Percentiles rank a stretch among this genome's conserved stretches.
Conservation (phyloP, 2,113 vertebrate genomes). For the Meriones unguiculatus region DNA sequence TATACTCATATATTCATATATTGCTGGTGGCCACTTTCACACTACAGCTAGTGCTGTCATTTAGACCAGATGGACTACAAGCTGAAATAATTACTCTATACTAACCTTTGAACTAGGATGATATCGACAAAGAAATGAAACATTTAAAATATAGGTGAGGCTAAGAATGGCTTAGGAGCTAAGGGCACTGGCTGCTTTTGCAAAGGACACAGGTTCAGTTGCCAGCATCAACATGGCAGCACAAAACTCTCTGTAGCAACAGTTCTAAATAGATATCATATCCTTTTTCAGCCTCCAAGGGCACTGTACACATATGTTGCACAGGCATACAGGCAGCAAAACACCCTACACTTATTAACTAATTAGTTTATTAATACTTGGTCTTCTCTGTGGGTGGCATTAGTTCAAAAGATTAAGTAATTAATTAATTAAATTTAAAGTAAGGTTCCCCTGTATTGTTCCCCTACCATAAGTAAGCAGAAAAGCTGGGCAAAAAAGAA, state of each 20-base stretch:
- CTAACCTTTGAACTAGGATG: conserved; percentile 9
- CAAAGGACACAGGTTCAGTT: neutral
- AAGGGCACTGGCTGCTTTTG: neutral
- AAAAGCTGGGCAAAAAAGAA: conserved; percentile 12
- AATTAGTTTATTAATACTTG: neutral
- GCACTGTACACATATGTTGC: neutral
- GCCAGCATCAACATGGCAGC: neutral
- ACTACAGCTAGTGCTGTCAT: neutral
- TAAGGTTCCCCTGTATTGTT: conserved; percentile 9
- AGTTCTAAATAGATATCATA: neutral
- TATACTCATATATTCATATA: neutral
- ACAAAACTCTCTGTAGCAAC: neutral
- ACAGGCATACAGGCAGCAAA: neutral
- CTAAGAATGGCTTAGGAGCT: neutral
- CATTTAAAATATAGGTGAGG: conserved; percentile 24
- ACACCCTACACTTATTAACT: neutral
- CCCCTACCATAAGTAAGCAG: conserved; percentile 8
- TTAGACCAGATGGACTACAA: neutral
- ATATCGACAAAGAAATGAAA: conserved; percentile 15
- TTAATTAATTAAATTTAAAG: neutral
- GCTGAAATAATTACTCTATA: conserved; percentile 48
- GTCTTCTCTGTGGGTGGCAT: neutral
- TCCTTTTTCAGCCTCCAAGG: neutral
- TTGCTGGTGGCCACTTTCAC: neutral
- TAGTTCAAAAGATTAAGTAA: neutral